Base-by-base conservation (phyloP, 2,797 vertebrate genomes). In the Melanotaenia trifasciata region DNA sequence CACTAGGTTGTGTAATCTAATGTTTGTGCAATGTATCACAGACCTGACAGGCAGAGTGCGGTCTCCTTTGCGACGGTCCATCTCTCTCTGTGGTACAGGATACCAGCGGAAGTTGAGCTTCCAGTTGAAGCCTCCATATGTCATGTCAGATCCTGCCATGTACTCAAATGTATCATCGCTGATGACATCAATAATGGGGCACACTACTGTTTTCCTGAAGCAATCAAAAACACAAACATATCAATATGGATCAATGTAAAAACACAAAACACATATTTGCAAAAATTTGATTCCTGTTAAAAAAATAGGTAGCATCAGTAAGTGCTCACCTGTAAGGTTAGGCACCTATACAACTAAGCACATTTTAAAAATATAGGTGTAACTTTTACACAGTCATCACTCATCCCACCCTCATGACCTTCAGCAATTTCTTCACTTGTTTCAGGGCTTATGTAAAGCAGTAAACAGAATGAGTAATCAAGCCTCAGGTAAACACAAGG, bases 71-170 rank as follows among this genome's bases (percentile, higher is more conserved):
- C 97, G 96, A 26, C 98, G 92, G 86, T 99, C 98, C 98, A 99
- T 99, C 92, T 99, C 98, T 87, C 98, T 92, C 92, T 97, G 98
- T 18, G 98, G 98, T 57, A 99, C 98, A 0, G 98, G 98, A 69
- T 99, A 99, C 98, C 97, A 98, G 87, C 97, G 96, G 80, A 99
- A 99, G 88, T 99, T 99, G 22, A 99, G 95, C 83, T 98, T 99
- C 98, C 98, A 99, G 93, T 99, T 99, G 91, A 99, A 98, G 57
- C 98, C 98, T 0, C 98, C 98, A 0, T 99, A 99, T 1, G 98
- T 99, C 98, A 99, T 99, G 79, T 99, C 98, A 0, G 98, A 99
- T 0, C 98, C 98, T 2, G 98, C 98, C 98, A 99, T 98, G 90
- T 99, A 99, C 84, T 99, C 98, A 53, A 99, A 99, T 0, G 98